Evolutionary conservation across 2,797 vertebrate species (phyloP), one percentile per base, ranked within the genome.

Genomic region (Catharus ustulatus): DNA sequence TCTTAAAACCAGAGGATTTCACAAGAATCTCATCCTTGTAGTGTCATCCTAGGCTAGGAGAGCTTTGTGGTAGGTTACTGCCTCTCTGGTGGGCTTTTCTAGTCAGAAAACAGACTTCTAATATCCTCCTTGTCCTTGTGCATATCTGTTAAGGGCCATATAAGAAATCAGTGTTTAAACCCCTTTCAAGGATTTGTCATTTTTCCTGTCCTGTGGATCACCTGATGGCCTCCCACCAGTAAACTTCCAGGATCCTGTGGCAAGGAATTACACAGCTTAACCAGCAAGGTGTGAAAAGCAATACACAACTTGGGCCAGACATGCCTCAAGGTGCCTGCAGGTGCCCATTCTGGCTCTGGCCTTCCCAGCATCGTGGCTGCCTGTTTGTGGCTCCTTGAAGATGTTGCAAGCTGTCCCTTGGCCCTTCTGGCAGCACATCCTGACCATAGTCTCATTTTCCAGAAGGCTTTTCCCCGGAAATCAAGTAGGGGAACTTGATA

Each of bases 331-430:
- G 36, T 74, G 52, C 30, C 61, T 84, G 57, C 68, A 90, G 61
- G 43, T 61, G 40, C 34, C 73, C 0, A 1, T 23, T 92, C 55
- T 79, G 73, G 22, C 34, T 92, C 29, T 92, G 63, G 12, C 2
- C 1, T 68, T 84, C 20, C 32, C 46, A 69, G 38, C 16, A 10
- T 57, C 0, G 0, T 73, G 57, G 13, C 7, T 67, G n/a, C n/a
- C 63, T 58, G 42, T 45, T 36, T 63, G 23, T 45, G 32, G 19
- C 43, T 85, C 59, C 68, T 20, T 69, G 68, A 72, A 51, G 62
- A 15, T 2, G 2, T 34, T 81, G 20, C 15, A 67, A 20, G 30
- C 30, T 87, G 63, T 76, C 40, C 48, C 36, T 30, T 74, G 72
- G 32, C 19, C 27, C 42, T 40, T 67, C 57, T 54, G 46, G 20